phyloP scores from a whole-genome alignment of 2,797 vertebrate species.

The Poeciliopsis presidionis region DNA sequence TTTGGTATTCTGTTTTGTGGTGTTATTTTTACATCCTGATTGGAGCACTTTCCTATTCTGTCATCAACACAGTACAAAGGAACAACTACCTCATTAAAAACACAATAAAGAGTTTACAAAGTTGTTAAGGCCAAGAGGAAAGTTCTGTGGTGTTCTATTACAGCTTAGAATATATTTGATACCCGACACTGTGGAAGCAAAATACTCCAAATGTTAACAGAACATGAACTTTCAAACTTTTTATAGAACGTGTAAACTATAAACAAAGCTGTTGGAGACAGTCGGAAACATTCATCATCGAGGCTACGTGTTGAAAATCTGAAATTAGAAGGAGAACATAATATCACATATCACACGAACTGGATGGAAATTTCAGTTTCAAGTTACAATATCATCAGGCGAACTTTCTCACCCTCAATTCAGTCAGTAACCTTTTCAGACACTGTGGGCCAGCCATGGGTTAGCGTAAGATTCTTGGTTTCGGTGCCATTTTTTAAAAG shows the following conservation, averaged over 20 bases:
- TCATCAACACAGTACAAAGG: conserved; percentile 22
- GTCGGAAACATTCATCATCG: background rate
- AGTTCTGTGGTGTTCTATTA: conserved; percentile 21
- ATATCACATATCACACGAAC: background rate
- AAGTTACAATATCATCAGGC: background rate
- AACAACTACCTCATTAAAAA: conserved; percentile 28
- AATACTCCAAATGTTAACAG: background rate
- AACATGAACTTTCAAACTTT: background rate
- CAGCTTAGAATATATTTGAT: conserved; percentile 26
- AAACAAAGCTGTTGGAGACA: conserved; percentile 6
- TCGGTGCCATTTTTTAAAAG: background rate
- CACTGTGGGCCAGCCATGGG: background rate
- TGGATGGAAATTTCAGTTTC: conserved; percentile 17
- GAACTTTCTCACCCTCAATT: conserved; percentile 2
- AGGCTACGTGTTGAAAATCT: conserved; percentile 12
- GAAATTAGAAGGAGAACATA: background rate
- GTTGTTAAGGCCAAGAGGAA: conserved; percentile 36
- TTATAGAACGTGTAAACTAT: background rate
- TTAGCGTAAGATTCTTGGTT: background rate
- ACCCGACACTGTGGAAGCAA: background rate
- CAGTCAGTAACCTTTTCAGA: background rate
- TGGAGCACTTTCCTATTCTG: conserved; percentile 37
- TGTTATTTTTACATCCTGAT: conserved; percentile 23
- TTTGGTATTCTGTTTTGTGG: conserved; percentile 22
- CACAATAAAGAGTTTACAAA: conserved; percentile 29